Conservation (phyloP, 2,113 vertebrate species). For the Artemisiospiza belli region DNA sequence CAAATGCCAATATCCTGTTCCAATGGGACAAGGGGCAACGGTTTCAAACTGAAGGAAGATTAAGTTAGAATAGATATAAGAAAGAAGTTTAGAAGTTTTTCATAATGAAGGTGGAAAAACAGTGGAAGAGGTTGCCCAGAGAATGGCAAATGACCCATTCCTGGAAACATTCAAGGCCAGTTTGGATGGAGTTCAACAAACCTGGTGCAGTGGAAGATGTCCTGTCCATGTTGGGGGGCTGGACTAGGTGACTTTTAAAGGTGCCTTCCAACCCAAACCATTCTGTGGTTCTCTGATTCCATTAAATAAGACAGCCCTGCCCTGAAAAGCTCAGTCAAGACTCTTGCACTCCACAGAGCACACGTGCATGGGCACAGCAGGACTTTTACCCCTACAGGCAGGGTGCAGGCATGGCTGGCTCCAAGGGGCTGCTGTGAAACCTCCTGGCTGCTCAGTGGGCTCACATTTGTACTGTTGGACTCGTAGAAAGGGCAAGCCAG, state of each 20-base stretch:
- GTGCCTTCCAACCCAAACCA: not conserved
- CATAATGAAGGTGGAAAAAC: not conserved
- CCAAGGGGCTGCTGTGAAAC: fast-evolving
- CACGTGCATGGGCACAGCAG: fast-evolving
- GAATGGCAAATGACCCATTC: not conserved
- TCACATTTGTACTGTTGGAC: not conserved
- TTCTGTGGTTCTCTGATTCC: not conserved
- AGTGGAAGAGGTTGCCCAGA: not conserved
- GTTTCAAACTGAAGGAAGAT: not conserved
- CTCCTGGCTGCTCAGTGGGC: not conserved
- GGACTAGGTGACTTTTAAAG: not conserved
- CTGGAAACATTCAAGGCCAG: not conserved
- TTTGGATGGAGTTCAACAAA: not conserved
- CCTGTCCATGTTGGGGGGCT: not conserved
- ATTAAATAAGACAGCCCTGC: not conserved
- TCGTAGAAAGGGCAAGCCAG: fast-evolving
- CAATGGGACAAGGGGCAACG: not conserved
- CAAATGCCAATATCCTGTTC: not conserved
- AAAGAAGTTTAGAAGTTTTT: not conserved
- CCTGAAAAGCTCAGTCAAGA: not conserved
- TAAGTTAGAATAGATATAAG: not conserved
- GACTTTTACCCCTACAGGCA: not conserved
- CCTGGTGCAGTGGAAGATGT: not conserved
- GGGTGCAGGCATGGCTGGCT: not conserved
- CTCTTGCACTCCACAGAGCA: not conserved